These are phyloP conservation scores for Fringilla coelebs DNA, from an alignment of 2,797 vertebrate species.

Conservation along the genomic window DNA sequence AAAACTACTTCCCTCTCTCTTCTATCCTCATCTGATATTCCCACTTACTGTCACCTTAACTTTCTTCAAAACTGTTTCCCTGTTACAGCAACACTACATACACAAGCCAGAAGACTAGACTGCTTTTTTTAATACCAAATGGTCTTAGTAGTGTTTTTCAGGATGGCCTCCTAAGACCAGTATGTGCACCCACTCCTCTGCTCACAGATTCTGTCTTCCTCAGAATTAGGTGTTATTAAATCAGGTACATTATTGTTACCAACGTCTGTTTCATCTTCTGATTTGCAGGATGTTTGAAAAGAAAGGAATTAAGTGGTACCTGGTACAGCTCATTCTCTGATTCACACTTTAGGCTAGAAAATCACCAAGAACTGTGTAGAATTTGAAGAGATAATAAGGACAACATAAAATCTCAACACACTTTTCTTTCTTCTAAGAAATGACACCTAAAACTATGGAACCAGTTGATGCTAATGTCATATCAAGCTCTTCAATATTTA, in stretches of 20 bases:
- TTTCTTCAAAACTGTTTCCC: background rate
- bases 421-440: background rate
- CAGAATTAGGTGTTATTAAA: background rate
- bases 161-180: background rate
- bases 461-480: background rate
- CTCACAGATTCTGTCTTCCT: background rate
- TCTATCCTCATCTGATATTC: background rate
- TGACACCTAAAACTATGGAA: background rate
- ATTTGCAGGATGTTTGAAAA: background rate
- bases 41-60: background rate
- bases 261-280: background rate
- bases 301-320: background rate
- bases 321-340: background rate
- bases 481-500: background rate
- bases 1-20: background rate
- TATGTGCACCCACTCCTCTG: background rate
- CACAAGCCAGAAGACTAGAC: background rate
- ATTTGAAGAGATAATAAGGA: background rate
- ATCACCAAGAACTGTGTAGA: background rate
- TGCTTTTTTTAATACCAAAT: background rate
- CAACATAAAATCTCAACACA: background rate
- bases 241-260: background rate
- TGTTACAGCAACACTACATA: background rate
- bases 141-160: background rate
- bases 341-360: background rate